Base-by-base conservation (phyloP, 2,113 vertebrate species). In the Chlorodrepanis virens region DNA sequence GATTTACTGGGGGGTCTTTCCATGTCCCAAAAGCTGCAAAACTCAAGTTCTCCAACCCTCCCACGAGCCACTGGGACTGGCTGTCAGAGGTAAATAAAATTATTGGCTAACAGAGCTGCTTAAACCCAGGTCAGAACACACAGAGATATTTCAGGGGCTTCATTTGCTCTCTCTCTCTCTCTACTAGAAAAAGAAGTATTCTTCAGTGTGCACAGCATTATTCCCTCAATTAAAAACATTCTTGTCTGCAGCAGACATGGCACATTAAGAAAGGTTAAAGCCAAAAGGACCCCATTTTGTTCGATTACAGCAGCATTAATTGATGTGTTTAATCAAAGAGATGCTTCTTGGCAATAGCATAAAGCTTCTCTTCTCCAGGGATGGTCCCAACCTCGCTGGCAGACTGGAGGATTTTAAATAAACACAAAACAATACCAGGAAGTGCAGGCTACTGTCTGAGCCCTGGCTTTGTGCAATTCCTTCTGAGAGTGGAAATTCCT, bases 301-400 rank as follows among this genome's bases (percentile, higher is more conserved):
- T 94, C 72, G 61, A 96, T 96, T 96, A 95, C 72, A 94, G 93
- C 64, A 82, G 64, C 95, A 96, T 96, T 96, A 98, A 97, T 96
- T 93, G 65, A 95, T 91, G 87, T 82, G 47, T 91, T 96, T 96
- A 97, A 97, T 97, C 87, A 97, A 97, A 97, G 89, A 93, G 77
- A 95, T 95, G 68, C 56, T 96, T 91, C 57, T 96, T 96, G 91
- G 91, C 96, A 97, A 90, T 65, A 56, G 83, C 88, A 97, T 78
- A 95, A 91, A 98, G 84, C 70, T 91, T 70, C 78, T 68, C 88
- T 86, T 87, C 93, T 93, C 88, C 27, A 2, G 83, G 94, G 95
- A 96, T 79, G 45, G 44, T 68, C 92, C 79, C 92, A 96, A 88
- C 76, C 91, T 96, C 61, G 45, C 60, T 81, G 85, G 78, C 80